These are phyloP conservation scores for Drosophila rellima DNA, from an alignment of 2,888 invertebrate genomes.

Conservation along the genomic window DNA sequence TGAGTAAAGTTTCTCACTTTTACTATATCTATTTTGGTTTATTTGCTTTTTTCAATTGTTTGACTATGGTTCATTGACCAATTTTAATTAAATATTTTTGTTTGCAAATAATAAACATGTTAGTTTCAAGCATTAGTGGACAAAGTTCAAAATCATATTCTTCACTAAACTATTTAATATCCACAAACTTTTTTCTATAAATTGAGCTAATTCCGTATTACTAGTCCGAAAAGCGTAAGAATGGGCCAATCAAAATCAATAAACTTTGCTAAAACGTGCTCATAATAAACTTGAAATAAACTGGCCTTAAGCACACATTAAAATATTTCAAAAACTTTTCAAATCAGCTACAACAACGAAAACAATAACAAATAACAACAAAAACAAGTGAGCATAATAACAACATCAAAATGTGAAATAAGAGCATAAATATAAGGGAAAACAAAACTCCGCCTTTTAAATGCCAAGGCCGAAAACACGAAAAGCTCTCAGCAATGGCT, in stretches of 20 bases:
- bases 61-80: no score
- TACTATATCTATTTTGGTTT: no score
- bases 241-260: slow-evolving; percentile 41
- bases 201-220: slow-evolving; percentile 8
- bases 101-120: no score
- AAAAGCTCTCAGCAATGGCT: slow-evolving; percentile 74
- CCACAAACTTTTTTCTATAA: neutral
- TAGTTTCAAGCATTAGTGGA: no score
- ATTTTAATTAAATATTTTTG: no score
- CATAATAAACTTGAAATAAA: slow-evolving; percentile 50
- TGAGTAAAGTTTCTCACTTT: slow-evolving; percentile 85
- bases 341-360: slow-evolving; percentile 62
- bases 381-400: slow-evolving; percentile 27
- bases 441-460: slow-evolving; percentile 80
- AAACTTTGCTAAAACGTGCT: slow-evolving; percentile 40
- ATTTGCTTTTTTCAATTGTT: no score
- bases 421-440: slow-evolving; percentile 41
- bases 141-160: no score
- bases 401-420: slow-evolving; percentile 19
- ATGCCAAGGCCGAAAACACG: slow-evolving; percentile 12
- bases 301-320: slow-evolving; percentile 45
- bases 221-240: slow-evolving; percentile 12
- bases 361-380: slow-evolving; percentile 30
- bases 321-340: slow-evolving; percentile 61
- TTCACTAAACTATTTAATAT: neutral